Evolutionary conservation across 2,888 invertebrate species (phyloP).

Genomic region (Dryobota labecula): DNA sequence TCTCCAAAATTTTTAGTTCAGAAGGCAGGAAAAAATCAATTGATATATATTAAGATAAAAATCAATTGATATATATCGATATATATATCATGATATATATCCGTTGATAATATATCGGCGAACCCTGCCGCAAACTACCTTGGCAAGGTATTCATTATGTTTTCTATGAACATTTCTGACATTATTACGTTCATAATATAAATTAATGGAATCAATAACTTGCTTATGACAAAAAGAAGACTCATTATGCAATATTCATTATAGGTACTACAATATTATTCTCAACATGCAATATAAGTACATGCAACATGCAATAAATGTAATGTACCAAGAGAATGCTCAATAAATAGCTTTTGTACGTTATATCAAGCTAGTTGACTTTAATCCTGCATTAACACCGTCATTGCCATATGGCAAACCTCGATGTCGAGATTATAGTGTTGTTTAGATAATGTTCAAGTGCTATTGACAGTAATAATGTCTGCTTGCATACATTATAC

Average conservation of each 20-base stretch:
- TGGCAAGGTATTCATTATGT: too few relatives aligned
- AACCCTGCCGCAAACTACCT: too few relatives aligned
- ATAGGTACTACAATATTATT: not conserved
- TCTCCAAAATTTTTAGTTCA: too few relatives aligned
- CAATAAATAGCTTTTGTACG: not conserved
- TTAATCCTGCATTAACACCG: not conserved
- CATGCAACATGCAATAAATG: too few relatives aligned
- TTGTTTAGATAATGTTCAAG: constrained; percentile 3
- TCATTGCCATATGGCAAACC: not conserved
- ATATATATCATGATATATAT: too few relatives aligned
- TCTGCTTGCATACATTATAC: not conserved
- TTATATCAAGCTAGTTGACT: not conserved
- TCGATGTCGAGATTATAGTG: not conserved
- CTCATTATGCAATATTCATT: not conserved
- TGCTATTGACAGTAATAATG: constrained; percentile 2
- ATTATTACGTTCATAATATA: not conserved
- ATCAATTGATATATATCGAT: too few relatives aligned
- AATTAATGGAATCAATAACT: not conserved
- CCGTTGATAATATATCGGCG: too few relatives aligned
- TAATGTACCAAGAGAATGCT: not conserved
- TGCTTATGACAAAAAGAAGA: not conserved
- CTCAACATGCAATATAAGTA: too few relatives aligned
- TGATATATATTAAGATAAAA: too few relatives aligned
- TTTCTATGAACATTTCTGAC: too few relatives aligned
- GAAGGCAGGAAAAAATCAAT: too few relatives aligned